A percentile compares a stretch with the other conserved stretches of the same genome.
Conservation (phyloP, 2,797 vertebrate genomes). For the Sebastes minor region DNA sequence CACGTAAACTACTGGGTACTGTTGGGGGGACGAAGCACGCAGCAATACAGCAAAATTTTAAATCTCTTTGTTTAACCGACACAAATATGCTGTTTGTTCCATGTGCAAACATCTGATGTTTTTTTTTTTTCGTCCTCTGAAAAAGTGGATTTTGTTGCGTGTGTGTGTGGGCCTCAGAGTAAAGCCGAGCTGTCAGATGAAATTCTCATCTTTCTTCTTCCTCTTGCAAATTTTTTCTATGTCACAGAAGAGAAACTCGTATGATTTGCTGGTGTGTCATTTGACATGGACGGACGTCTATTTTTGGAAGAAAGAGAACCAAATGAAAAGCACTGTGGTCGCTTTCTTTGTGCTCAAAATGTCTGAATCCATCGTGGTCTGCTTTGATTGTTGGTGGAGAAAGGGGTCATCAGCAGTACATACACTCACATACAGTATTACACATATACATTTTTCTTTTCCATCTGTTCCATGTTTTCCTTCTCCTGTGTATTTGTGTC, state of each 20-base stretch:
- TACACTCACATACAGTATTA: neutral
- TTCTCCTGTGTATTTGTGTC: neutral
- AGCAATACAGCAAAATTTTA: constrained; percentile 2
- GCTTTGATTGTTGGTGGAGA: constrained; percentile 8
- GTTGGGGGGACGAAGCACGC: neutral
- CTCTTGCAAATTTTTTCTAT: neutral
- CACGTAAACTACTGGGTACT: constrained; percentile 17
- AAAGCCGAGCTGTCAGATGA: constrained; percentile 18
- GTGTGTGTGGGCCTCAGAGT: neutral
- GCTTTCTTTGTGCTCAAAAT: constrained; percentile 4
- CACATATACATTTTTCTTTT: neutral
- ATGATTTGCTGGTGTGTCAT: constrained; percentile 16
- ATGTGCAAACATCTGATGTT: neutral
- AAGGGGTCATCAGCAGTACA: neutral
- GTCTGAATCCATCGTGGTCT: constrained; percentile 10
- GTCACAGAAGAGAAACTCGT: constrained; percentile 5
- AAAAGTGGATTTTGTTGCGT: constrained; percentile 2
- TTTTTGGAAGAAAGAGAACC: constrained; percentile 49
- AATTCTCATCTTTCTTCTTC: constrained; percentile 7
- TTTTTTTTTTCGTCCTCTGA: neutral
- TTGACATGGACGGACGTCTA: constrained; percentile 21
- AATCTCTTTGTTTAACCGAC: constrained; percentile 11
- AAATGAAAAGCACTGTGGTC: constrained; percentile 31
- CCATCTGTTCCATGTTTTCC: neutral
- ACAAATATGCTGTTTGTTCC: constrained; percentile 8